These are phyloP conservation scores for Heliothis subflexa DNA, from an alignment of 1,140 invertebrate species.

Conservation along the genomic window DNA sequence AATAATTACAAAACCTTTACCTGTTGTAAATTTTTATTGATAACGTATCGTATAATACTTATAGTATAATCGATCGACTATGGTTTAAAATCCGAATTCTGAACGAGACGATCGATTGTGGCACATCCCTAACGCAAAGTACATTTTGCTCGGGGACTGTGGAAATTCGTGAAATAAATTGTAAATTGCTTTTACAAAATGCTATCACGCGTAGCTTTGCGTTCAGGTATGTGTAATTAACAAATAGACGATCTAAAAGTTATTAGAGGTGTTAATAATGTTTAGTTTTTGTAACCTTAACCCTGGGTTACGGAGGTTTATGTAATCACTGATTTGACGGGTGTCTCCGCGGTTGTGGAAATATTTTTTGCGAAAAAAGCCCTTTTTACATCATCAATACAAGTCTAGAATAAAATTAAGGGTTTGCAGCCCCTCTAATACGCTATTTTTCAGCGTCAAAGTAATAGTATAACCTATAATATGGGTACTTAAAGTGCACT, in stretches of 20 bases:
- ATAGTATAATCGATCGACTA: slow-evolving; percentile 7
- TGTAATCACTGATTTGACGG: slow-evolving; percentile 82
- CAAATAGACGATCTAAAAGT: slow-evolving; percentile 23
- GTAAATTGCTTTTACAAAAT: slow-evolving; percentile 72
- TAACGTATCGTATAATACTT: too few relatives aligned
- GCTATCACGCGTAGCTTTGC: slow-evolving; percentile 84
- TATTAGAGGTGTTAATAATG: slow-evolving; percentile 7
- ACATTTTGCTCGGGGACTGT: slow-evolving; percentile 65
- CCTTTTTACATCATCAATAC: neutral
- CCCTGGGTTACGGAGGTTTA: slow-evolving; percentile 73
- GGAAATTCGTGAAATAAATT: slow-evolving; percentile 64
- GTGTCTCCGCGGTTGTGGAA: slow-evolving; percentile 48
- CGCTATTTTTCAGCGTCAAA: neutral
- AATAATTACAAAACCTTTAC: too few relatives aligned
- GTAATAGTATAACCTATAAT: slow-evolving; percentile 23
- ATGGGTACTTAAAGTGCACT: slow-evolving; percentile 1
- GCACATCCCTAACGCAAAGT: slow-evolving; percentile 75
- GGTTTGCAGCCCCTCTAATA: neutral
- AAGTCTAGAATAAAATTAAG: neutral
- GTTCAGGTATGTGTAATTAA: slow-evolving; percentile 76
- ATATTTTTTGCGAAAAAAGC: neutral
- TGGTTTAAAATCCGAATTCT: neutral
- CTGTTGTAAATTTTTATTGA: too few relatives aligned
- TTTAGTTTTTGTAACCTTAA: slow-evolving; percentile 65
- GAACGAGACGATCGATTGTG: neutral